phyloP scores from a whole-genome alignment of 2,888 invertebrate species.

The Ischnura elegans region DNA sequence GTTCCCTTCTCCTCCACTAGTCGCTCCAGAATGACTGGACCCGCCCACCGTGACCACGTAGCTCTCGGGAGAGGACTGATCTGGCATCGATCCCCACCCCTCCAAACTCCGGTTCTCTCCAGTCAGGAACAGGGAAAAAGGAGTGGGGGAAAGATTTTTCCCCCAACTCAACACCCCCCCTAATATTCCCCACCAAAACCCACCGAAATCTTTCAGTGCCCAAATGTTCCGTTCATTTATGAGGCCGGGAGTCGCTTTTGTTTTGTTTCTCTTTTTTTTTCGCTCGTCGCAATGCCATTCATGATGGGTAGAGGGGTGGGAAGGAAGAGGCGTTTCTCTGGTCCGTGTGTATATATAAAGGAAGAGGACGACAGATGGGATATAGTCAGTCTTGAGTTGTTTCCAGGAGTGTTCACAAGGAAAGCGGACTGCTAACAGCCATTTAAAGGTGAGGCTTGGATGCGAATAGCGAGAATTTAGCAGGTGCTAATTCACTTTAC shows the following conservation, averaged over 20 bases:
- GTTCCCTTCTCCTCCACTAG: not conserved
- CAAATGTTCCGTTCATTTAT: not conserved
- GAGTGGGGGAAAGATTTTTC: not conserved
- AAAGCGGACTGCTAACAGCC: not conserved
- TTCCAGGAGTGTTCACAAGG: not conserved
- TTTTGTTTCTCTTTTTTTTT: not conserved
- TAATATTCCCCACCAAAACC: no score
- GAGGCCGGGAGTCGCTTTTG: not conserved
- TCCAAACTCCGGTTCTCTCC: not conserved
- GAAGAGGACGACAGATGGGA: not conserved
- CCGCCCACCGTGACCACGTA: not conserved
- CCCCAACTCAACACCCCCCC: not conserved
- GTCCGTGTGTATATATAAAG: not conserved
- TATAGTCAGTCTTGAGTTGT: conserved; percentile 18
- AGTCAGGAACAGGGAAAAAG: not conserved
- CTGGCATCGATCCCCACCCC: not conserved
- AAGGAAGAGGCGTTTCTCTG: not conserved
- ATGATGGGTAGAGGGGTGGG: conserved; percentile 8
- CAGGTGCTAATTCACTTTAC: no score
- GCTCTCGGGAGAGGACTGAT: not conserved
- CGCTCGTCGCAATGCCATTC: conserved; percentile 1
- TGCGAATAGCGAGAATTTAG: not conserved
- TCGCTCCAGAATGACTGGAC: conserved; percentile 5
- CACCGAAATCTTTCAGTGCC: not conserved
- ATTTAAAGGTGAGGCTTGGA: not conserved